Percentiles rank a stretch among this genome's conserved stretches.
Evolutionary conservation across 2,113 vertebrate species (phyloP).

Genomic region (Podarcis cretensis): DNA sequence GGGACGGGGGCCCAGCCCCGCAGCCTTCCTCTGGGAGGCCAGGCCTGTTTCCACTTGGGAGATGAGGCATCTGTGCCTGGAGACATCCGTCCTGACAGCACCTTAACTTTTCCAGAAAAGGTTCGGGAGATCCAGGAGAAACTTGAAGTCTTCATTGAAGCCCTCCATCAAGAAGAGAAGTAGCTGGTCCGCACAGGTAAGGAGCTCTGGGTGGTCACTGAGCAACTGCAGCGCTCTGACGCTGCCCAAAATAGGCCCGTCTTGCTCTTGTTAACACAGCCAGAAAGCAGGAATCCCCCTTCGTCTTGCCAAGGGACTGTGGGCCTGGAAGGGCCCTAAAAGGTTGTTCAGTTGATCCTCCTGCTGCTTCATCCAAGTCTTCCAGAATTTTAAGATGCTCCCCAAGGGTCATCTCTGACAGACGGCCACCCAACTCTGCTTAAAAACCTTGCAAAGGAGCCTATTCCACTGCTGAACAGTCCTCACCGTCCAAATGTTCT

Average conservation of each 20-base stretch:
- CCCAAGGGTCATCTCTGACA: no score
- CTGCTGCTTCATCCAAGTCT: background rate
- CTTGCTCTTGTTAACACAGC: background rate
- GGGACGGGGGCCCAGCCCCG: background rate
- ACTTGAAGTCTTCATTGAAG: constrained; percentile 99
- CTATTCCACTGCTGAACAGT: no score
- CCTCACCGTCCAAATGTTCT: no score
- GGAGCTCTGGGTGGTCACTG: rapidly evolving
- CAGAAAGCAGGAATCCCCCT: background rate
- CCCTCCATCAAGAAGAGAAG: constrained; percentile 98
- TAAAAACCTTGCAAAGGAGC: no score
- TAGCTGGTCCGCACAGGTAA: constrained; percentile 73
- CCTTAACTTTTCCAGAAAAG: constrained; percentile 85
- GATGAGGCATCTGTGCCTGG: no score
- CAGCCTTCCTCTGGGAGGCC: background rate
- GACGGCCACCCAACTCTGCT: no score
- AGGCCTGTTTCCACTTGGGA: background rate
- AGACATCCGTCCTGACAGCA: background rate
- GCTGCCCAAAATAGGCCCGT: background rate
- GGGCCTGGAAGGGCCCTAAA: background rate
- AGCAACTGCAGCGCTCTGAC: background rate
- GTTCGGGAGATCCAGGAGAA: constrained; percentile 99
- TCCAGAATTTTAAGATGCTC: no score
- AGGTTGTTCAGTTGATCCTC: no score
- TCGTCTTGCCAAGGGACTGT: rapidly evolving